Conservation (phyloP, 1,140 invertebrate genomes). For the Pseudoatta argentina region DNA sequence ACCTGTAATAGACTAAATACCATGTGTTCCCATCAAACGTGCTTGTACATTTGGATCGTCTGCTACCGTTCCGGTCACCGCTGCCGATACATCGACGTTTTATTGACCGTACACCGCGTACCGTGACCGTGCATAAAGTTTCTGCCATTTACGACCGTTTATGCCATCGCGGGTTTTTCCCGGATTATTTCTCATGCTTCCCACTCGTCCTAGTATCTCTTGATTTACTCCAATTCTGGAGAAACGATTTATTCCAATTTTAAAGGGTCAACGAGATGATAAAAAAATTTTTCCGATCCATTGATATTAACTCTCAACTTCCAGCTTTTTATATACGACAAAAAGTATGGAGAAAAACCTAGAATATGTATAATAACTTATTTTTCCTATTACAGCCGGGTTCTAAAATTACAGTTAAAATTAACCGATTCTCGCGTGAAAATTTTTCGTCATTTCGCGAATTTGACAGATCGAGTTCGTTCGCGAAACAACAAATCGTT, state of each 20-base stretch:
- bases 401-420: background rate
- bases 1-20: conserved; percentile 53
- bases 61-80: conserved; percentile 23
- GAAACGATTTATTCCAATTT: background rate
- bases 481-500: background rate
- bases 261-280: background rate
- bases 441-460: background rate
- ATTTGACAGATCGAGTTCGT: background rate
- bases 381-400: background rate
- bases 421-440: background rate
- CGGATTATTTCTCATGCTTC: background rate
- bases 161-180: background rate
- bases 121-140: conserved; percentile 31
- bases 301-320: too few relatives aligned
- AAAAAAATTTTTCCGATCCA: background rate
- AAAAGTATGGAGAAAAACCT: too few relatives aligned
- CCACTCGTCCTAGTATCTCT: background rate
- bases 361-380: too few relatives aligned
- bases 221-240: background rate
- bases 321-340: background rate
- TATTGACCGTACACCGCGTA: conserved; percentile 47
- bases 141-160: conserved; percentile 8
- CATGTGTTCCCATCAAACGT: conserved; percentile 39
- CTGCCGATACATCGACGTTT: conserved; percentile 48
- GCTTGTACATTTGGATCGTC: conserved; percentile 29